Conservation (phyloP, 1,140 invertebrate species). For the Drosophila nikananu region DNA sequence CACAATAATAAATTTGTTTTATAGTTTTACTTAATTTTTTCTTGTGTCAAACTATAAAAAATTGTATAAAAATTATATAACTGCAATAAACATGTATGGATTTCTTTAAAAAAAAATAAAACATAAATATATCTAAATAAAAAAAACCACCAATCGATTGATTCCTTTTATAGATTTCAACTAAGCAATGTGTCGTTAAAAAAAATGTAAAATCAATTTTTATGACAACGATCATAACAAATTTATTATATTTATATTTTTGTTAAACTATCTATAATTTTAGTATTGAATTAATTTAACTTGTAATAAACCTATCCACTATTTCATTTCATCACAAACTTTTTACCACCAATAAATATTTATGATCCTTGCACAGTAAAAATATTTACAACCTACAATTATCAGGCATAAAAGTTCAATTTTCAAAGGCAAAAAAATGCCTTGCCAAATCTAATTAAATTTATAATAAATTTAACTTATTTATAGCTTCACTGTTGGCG, state of each 20-base stretch:
- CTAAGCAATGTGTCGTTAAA: neutral
- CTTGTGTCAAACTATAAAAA: too few relatives aligned
- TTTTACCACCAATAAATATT: neutral
- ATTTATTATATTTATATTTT: neutral
- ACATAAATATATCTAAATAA: neutral
- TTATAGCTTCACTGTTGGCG: constrained; percentile 1
- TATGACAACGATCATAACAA: neutral
- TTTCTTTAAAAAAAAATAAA: neutral
- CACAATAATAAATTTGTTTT: accelerated
- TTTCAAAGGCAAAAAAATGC: neutral
- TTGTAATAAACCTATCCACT: neutral
- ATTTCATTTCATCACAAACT: neutral
- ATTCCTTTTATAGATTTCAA: neutral
- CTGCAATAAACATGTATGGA: neutral
- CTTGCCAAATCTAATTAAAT: neutral
- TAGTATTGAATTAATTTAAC: neutral
- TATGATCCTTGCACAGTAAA: neutral
- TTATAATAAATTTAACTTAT: neutral
- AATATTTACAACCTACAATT: neutral
- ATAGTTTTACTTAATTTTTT: neutral
- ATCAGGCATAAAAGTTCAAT: neutral
- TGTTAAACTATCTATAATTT: neutral
- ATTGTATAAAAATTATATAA: neutral
- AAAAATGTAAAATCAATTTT: neutral
- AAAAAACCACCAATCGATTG: too few relatives aligned